Evolutionary conservation across 2,113 vertebrate genomes (phyloP).

Genomic region (Leucopternis melanops): DNA sequence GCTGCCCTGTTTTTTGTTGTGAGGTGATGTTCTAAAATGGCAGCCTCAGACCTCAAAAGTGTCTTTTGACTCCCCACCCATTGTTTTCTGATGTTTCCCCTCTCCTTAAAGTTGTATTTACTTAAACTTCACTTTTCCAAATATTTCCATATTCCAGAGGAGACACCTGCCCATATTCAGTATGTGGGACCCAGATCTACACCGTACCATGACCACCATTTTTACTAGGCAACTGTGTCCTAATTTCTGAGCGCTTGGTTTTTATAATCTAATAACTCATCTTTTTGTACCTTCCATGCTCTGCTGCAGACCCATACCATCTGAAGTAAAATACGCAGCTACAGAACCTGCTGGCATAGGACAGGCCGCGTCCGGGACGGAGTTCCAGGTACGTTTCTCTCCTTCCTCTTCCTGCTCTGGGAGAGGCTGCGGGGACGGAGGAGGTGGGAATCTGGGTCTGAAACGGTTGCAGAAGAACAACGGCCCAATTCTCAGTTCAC

Average conservation of each 20-base stretch:
- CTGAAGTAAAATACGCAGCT: not conserved
- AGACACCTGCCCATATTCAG: not conserved
- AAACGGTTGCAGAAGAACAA: not conserved
- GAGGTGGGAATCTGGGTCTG: not conserved
- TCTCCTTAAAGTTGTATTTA: not conserved
- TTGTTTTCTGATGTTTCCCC: not conserved
- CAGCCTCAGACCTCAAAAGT: not conserved
- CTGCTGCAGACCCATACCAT: not conserved
- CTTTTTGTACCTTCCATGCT: not conserved
- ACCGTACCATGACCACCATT: not conserved
- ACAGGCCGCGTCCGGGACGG: rapidly evolving
- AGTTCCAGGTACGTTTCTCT: not conserved
- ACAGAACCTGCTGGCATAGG: not conserved
- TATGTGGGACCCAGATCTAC: not conserved
- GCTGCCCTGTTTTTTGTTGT: not conserved
- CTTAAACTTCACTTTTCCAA: not conserved
- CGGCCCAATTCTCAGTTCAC: slow-evolving; percentile 16
- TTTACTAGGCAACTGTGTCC: not conserved
- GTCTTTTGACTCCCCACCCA: not conserved
- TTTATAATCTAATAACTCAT: not conserved
- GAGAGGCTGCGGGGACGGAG: not conserved
- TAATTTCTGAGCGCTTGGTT: not conserved
- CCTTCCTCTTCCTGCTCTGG: not conserved
- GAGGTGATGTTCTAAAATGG: not conserved
- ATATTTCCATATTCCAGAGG: not conserved